Evolutionary conservation across 2,797 vertebrate genomes (phyloP), one percentile per base, ranked within the genome.

Genomic region (Squalus acanthias): DNA sequence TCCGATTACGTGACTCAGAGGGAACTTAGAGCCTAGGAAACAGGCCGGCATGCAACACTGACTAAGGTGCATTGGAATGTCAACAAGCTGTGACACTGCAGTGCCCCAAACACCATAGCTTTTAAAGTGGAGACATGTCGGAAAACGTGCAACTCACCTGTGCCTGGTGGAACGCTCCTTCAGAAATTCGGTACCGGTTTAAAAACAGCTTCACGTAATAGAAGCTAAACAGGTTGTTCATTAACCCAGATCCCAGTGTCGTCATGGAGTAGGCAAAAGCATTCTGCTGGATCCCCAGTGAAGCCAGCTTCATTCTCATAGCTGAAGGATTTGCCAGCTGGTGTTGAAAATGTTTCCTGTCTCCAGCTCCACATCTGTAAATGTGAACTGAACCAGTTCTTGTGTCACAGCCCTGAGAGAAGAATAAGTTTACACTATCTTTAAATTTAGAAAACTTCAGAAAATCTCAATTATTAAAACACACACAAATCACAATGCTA

Each of bases 151-250:
- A 76, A 76, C 97, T 94, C 97, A 99, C 99, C 97, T 99, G 99
- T 57, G 98, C 98, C 97, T 98, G 98, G 96, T 99, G 98, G 97
- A 99, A 99, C 0, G 98, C 98, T 96, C 96, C 96, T 97, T 99
- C 99, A 76, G 99, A 98, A 98, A 99, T 98, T 96, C 97, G 98
- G 97, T 99, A 99, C 24, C 97, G 98, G 96, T 98, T 98, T 65
- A 99, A 97, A 96, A 99, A 99, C 39, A 99, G 98, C 97, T 99
- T 99, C 24, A 99, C 98, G 0, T 98, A 99, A 97, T 99, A 99
- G 97, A 99, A 99, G 97, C 97, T 98, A 96, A 99, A 99, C 96
- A 99, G 98, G 69, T 98, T 98, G 97, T 98, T 99, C 97, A 99
- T 98, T 99, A 99, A 99, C 79, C 97, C 97, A 82, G 98, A 97